A percentile compares a stretch with the other conserved stretches of the same genome.
Evolutionary conservation across 1,140 invertebrate species (phyloP).

Genomic region (Dendroctonus valens): DNA sequence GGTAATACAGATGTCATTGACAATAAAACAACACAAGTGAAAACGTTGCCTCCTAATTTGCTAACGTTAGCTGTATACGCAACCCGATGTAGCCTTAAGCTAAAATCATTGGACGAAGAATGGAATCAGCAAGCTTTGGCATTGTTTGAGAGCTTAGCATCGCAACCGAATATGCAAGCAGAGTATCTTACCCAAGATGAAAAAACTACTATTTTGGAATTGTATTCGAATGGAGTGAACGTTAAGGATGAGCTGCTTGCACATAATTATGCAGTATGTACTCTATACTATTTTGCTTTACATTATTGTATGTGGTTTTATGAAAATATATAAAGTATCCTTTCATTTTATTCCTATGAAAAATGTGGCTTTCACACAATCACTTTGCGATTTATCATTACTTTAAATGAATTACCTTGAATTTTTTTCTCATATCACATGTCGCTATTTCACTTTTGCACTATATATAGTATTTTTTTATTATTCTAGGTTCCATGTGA

Average conservation of each 20-base stretch:
- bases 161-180: conserved; percentile 49
- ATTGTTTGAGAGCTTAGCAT: conserved; percentile 57
- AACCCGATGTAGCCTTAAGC: conserved; percentile 62
- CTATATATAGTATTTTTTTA: conserved; percentile 13
- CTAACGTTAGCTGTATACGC: conserved; percentile 53
- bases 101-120: conserved; percentile 62
- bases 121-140: conserved; percentile 64
- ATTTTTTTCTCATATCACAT: too few species aligned
- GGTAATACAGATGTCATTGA: conserved; percentile 73
- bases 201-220: conserved; percentile 61
- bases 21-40: conserved; percentile 56
- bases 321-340: too few species aligned
- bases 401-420: too few species aligned
- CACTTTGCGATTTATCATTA: too few species aligned
- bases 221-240: conserved; percentile 62
- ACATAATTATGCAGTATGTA: conserved; percentile 51
- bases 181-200: conserved; percentile 60
- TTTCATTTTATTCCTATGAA: too few species aligned
- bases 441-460: too few species aligned
- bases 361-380: too few species aligned
- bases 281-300: conserved; percentile 27
- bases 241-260: conserved; percentile 60
- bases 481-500: conserved; percentile 31
- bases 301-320: too few species aligned
- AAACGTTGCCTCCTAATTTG: conserved; percentile 55